These are phyloP conservation scores for Caenorhabditis japonica DNA, from an alignment of 2,888 invertebrate species.

Conservation along the genomic window DNA sequence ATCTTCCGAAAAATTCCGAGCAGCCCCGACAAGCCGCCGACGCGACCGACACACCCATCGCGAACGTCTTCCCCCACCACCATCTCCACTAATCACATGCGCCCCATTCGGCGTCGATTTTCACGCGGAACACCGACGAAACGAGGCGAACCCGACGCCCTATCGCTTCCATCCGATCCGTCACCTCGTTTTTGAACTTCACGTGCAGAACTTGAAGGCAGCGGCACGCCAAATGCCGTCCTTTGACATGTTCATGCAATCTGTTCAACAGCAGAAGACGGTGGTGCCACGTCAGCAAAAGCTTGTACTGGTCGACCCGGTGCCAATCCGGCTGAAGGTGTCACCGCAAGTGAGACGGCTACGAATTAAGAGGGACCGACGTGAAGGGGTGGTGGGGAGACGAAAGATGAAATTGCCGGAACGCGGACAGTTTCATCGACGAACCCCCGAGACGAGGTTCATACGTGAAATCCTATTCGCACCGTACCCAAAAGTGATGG, in stretches of 20 bases:
- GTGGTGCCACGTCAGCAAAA: not conserved
- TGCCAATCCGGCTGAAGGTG: slow-evolving; percentile 15
- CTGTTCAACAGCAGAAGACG: slow-evolving; percentile 2
- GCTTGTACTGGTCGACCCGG: not conserved
- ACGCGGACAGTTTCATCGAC: slow-evolving; percentile 3
- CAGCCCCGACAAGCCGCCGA: slow-evolving; percentile 12
- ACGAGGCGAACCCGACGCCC: not conserved
- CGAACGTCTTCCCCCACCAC: not conserved
- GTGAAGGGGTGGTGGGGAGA: not conserved
- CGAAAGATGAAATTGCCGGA: slow-evolving; percentile 3
- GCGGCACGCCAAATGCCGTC: not conserved
- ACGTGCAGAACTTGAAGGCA: too few relatives aligned
- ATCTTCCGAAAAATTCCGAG: slow-evolving; percentile 12
- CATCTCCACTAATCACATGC: slow-evolving; percentile 18
- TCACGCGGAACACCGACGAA: not conserved
- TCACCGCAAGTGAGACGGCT: slow-evolving; percentile 23
- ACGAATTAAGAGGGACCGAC: not conserved
- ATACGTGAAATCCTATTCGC: too few relatives aligned
- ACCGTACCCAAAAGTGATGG: too few relatives aligned
- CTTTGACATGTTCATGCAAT: not conserved
- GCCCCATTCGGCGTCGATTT: slow-evolving; percentile 11
- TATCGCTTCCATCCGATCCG: too few relatives aligned
- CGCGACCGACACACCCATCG: not conserved
- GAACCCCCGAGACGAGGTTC: too few relatives aligned
- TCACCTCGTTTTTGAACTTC: too few relatives aligned